Base-by-base conservation (phyloP, 2,797 vertebrate species). In the Karalla daura region DNA sequence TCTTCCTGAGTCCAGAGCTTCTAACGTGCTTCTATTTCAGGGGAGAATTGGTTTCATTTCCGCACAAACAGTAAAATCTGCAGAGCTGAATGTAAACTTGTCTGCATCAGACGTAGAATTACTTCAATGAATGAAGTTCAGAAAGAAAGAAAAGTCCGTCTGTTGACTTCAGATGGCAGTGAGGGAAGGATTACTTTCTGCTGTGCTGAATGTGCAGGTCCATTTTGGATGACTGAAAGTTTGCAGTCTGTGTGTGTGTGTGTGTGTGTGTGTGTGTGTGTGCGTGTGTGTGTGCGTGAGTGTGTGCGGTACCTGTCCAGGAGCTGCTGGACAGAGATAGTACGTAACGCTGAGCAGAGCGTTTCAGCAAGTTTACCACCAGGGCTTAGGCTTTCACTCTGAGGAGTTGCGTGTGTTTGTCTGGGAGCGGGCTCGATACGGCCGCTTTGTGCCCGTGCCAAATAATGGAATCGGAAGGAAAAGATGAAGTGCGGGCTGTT, bases 291-390 rank as follows among this genome's bases (percentile, higher is more conserved):
- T 55, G 30, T 74, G 63, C 59, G 35, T 54, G 63, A 49, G 70
- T 41, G 71, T 62, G 68, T 55, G 30, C 27, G 69, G 47, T 69
- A 86, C 85, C 82, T 90, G 72, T 80, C 52, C 53, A 41, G 62
- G 78, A 79, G 83, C 88, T 91, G 89, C 59, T 77, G 61, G 65
- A 74, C 60, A 53, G 78, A 84, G 87, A 90, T 91, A 85, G 63
- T 47, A 74, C 39, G n/a, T 72, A 83, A 56, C 24, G 75, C 66
- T 81, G 76, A 81, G 85, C 69, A 65, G 56, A 78, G 84, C 68
- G 53, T 63, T 88, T 89, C 84, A 74, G 70, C 49, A 88, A 82
- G 79, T 89, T 83, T 64, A 73, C 63, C 6, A 32, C 60, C n/a
- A 69, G 63, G 71, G 86, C 85, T 89, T 86, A 83, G 70, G 43